Evolutionary conservation across 2,797 vertebrate genomes (phyloP), one percentile per base, ranked within the genome.

Genomic region (Xyrichtys novacula): DNA sequence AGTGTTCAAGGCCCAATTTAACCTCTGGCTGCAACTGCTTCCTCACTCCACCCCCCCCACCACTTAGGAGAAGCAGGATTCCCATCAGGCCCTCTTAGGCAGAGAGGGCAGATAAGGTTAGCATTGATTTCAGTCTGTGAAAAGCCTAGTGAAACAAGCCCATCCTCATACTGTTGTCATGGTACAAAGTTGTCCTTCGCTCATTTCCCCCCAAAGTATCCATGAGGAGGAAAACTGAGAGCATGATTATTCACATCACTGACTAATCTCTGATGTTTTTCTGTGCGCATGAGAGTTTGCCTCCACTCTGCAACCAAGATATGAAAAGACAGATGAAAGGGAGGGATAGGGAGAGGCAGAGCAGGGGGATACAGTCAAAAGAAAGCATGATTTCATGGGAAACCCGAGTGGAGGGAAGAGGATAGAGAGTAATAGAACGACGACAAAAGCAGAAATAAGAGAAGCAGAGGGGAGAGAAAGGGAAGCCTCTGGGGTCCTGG

Each of bases 61-160:
- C 4, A 20, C 50, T 71, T 42, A 34, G 42, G 39, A 73, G 29
- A 46, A 63, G 75, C 49, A 34, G 47, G 57, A 80, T 64, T 85
- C 78, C 73, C 65, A 85, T 83, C 62, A 77, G 79, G 47, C 57
- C 50, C 46, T 72, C 62, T 78, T 59, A 68, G 71, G 61, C 43
- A 43, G 56, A 67, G 64, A 70, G 43, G 34, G 43, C 48, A 74
- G 71, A 87, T 72, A 31, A 72, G 68, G 71, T 86, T 81, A 85
- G 76, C 84, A 84, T 85, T 86, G 85, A 92, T 90, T 70, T 59
- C 38, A 60, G 44, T 17, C 50, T 50, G 44, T 49, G 61, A 82
- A 83, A 84, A 84, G 73, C 71, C 72, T 31, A 72, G 50, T 31
- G 49, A 74, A 56, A 86, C 43, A 32, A 67, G 67, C 47, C 72